Conservation (phyloP, 2,888 invertebrate species). For the Monochamus alternatus region DNA sequence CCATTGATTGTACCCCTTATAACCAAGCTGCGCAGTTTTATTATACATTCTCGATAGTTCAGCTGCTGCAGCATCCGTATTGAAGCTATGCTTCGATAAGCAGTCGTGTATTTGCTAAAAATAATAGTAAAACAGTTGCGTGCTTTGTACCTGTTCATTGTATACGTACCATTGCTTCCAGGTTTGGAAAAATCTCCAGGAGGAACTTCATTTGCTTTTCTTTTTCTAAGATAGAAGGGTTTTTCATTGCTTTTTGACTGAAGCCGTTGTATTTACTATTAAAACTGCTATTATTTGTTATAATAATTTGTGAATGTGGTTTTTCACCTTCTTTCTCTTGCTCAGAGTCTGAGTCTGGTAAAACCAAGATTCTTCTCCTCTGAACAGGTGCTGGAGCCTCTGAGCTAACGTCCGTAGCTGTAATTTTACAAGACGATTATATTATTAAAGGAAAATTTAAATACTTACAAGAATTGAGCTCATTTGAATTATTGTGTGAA, state of each 20-base stretch:
- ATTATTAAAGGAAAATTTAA: constrained; percentile 32
- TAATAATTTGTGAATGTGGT: constrained; percentile 28
- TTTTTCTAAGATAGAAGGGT: constrained; percentile 69
- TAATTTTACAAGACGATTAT: constrained; percentile 41
- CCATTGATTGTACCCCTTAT: constrained; percentile 61
- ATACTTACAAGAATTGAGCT: constrained; percentile 60
- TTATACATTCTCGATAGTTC: constrained; percentile 69
- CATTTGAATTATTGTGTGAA: constrained; percentile 61
- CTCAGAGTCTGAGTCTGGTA: constrained; percentile 75
- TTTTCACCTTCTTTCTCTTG: constrained; percentile 55
- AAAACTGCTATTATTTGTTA: constrained; percentile 46
- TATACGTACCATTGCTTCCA: constrained; percentile 74
- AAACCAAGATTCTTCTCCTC: constrained; percentile 52
- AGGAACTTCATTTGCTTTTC: constrained; percentile 78
- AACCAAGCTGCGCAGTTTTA: constrained; percentile 52
- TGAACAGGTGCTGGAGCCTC: constrained; percentile 24
- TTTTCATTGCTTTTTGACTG: constrained; percentile 53
- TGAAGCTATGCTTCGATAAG: constrained; percentile 74
- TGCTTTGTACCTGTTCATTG: background rate
- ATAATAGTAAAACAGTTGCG: background rate
- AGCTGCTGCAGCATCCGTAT: constrained; percentile 74
- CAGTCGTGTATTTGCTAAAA: constrained; percentile 74
- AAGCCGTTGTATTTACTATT: constrained; percentile 51
- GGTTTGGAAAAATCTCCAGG: constrained; percentile 77
- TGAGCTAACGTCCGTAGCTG: constrained; percentile 54